These are phyloP conservation scores for Philotrypesis tridentata DNA, from an alignment of 1,140 invertebrate genomes.

Conservation along the genomic window DNA sequence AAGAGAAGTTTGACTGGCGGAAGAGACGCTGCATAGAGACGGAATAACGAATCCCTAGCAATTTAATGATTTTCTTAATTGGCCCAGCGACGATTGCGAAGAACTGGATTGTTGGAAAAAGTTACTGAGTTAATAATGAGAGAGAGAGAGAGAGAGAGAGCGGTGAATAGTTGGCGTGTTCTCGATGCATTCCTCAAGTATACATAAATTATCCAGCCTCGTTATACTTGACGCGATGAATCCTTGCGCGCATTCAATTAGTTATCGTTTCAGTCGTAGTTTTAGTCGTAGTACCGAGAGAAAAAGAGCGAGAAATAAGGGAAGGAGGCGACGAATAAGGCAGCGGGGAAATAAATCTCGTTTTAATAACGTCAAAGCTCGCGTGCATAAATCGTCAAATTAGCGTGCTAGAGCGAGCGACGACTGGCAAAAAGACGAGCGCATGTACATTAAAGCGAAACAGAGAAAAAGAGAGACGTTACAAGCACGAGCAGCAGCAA, in stretches of 20 bases:
- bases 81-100: not conserved
- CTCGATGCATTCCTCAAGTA: not conserved
- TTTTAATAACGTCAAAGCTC: not conserved
- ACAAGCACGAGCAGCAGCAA: not conserved
- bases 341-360: not conserved
- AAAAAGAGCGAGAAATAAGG: no score
- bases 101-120: slow-evolving; percentile 18
- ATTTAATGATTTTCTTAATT: slow-evolving; percentile 41
- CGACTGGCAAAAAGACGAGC: not conserved
- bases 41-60: slow-evolving; percentile 12
- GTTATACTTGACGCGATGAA: not conserved
- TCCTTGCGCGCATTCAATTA: not conserved
- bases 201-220: not conserved
- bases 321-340: not conserved
- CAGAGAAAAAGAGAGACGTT: not conserved
- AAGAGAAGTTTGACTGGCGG: not conserved
- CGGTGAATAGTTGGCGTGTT: not conserved
- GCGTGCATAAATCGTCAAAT: not conserved
- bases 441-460: not conserved
- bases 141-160: not conserved
- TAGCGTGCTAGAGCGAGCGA: not conserved
- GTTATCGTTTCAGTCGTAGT: not conserved
- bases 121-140: slow-evolving; percentile 17
- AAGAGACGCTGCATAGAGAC: not conserved
- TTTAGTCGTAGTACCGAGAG: no score